phyloP scores from a whole-genome alignment of 2,113 vertebrate genomes.

The Tachycineta bicolor region DNA sequence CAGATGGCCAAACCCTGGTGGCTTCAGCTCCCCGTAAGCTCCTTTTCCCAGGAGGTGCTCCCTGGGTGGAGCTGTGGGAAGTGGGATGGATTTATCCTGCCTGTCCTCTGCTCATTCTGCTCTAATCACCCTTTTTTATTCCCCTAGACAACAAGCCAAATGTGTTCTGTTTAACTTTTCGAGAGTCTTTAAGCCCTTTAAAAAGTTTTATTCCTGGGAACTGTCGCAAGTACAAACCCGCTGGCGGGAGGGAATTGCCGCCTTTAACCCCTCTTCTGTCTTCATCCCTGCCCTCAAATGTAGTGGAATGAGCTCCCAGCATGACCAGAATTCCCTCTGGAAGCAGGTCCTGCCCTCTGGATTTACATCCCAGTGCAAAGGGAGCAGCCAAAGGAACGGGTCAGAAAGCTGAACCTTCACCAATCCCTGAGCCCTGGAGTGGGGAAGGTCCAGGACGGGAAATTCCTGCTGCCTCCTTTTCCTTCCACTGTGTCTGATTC shows the following conservation, averaged over 20 bases:
- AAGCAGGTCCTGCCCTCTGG: neutral
- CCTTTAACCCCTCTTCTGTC: neutral
- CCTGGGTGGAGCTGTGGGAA: neutral
- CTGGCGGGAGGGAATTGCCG: neutral
- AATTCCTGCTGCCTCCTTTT: neutral
- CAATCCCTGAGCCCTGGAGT: neutral
- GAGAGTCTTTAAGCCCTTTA: neutral
- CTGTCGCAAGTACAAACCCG: neutral
- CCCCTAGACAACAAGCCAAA: neutral
- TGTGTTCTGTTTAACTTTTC: neutral
- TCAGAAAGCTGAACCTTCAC: neutral
- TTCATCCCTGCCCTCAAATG: neutral
- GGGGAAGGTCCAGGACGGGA: too few species aligned
- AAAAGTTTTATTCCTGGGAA: neutral
- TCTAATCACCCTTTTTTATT: neutral
- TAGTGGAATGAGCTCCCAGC: neutral
- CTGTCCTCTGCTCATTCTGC: neutral
- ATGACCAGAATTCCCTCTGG: neutral
- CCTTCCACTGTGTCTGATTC: neutral
- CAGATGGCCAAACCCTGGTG: neutral
- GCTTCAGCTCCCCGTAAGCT: neutral
- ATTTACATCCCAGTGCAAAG: neutral
- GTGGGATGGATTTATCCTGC: rapidly evolving
- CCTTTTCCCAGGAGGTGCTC: neutral
- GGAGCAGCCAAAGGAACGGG: neutral